Percentiles rank a stretch among this genome's conserved stretches.
These are phyloP conservation scores for Lobophora halterata DNA, from an alignment of 2,888 invertebrate species.

Conservation along the genomic window DNA sequence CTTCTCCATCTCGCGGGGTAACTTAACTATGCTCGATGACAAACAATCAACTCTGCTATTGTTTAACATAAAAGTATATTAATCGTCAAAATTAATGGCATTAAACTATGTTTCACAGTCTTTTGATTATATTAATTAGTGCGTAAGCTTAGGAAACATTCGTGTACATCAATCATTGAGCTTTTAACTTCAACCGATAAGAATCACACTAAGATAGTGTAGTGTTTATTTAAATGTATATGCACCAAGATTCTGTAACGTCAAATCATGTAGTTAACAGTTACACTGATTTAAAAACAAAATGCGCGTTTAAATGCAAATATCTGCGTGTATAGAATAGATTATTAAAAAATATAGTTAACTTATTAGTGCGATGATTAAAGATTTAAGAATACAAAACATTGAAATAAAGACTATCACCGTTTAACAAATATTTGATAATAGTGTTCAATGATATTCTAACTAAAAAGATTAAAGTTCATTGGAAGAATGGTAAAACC, in stretches of 20 bases:
- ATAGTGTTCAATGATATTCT: not conserved
- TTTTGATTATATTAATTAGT: conserved; percentile 62
- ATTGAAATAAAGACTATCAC: conserved; percentile 9
- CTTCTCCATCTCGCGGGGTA: conserved; percentile 36
- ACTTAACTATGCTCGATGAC: conserved; percentile 42
- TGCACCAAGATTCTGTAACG: not conserved
- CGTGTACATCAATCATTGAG: conserved; percentile 25
- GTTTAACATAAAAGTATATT: conserved; percentile 48
- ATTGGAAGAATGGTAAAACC: too few species aligned
- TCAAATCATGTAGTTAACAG: conserved; percentile 2
- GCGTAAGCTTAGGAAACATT: conserved; percentile 41
- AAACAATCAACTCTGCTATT: conserved; percentile 40
- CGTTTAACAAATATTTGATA: conserved; percentile 14
- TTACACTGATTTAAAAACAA: conserved; percentile 7
- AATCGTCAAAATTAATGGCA: conserved; percentile 63
- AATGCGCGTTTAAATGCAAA: conserved; percentile 22
- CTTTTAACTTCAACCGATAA: conserved; percentile 6
- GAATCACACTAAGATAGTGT: conserved; percentile 5
- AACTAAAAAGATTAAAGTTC: too few species aligned
- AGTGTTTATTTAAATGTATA: conserved; percentile 1
- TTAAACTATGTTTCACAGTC: conserved; percentile 70
- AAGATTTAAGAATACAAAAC: conserved; percentile 7
- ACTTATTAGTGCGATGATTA: conserved; percentile 10
- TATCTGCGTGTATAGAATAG: conserved; percentile 1
- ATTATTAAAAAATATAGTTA: conserved; percentile 1